phyloP scores from a whole-genome alignment of 1,140 invertebrate genomes.

The Rhagoletis zephyria region DNA sequence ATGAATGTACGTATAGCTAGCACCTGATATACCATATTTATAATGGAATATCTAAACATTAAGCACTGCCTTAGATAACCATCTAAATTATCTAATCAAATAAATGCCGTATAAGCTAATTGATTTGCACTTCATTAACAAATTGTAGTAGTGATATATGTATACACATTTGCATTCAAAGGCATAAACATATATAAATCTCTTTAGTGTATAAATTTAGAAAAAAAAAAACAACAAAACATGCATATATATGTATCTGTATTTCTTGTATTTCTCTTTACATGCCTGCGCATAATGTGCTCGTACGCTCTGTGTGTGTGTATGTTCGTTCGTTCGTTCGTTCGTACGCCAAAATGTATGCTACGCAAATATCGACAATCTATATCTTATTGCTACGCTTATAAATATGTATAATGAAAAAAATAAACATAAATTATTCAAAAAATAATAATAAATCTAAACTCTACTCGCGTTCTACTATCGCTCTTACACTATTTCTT shows the following conservation, averaged over 20 bases:
- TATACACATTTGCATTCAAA: no score
- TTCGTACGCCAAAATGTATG: conserved; percentile 43
- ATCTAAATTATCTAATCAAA: not conserved
- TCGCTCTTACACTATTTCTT: not conserved
- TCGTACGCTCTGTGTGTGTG: not conserved
- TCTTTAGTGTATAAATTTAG: no score
- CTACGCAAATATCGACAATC: conserved; percentile 53
- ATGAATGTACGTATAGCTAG: not conserved
- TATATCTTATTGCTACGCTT: not conserved
- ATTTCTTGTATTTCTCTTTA: conserved; percentile 53
- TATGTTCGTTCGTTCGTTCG: conserved; percentile 24
- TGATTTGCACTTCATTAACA: not conserved
- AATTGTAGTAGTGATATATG: no score
- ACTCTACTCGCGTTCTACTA: conserved; percentile 63
- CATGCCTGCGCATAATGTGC: conserved; percentile 52
- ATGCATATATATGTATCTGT: not conserved
- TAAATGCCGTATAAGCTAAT: not conserved
- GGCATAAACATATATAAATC: no score
- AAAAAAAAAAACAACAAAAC: no score
- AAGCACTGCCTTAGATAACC: not conserved
- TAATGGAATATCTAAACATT: no score
- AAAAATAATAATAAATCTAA: not conserved
- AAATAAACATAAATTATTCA: not conserved
- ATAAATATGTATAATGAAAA: not conserved
- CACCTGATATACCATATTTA: no score